Base-by-base conservation (phyloP, 2,888 invertebrate species). In the Tholera decimalis region DNA sequence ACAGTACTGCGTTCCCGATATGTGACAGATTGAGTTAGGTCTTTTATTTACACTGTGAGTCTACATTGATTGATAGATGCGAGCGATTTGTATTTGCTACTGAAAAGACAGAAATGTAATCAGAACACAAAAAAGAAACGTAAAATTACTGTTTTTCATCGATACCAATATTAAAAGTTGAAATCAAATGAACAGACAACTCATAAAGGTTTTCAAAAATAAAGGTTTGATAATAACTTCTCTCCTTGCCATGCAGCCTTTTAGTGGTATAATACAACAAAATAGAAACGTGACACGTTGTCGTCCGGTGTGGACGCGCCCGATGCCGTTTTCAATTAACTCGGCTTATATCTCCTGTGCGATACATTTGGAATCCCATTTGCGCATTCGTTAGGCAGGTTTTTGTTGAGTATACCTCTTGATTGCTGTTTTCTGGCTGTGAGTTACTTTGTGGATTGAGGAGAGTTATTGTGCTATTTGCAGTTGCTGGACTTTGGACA, bases 241-340 rank as follows among this genome's bases (percentile, higher is more conserved):
- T 20, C 50, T 68, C 20, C 50, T 43, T 60, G 54, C 50, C 59
- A 58, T 57, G 59, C 54, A 55, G 46, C 49, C 58, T 73, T 66
- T 74, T 59, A 43, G 35, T 41, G 41, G 43, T 47, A 76, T 73
- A 75, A 77, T 69, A 57, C 73, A 53, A 70, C 64, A 22, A 77
- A 80, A 80, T 68, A 73, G 54, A 62, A 58, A 39, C 47, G 55
- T 18, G n/a, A n/a, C 43, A 39, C 35, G 18, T 53, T 43, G 39
- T 51, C 46, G 49, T 15, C 43, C 63, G 49, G 37, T 33, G 63
- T n/a, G 51, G 66, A 24, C 37, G 57, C 51, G 60, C 76, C 79
- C 78, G 75, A 77, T 73, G 77, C 60, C 77, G 80, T 83, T 85
- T 86, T 85, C 79, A 84, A 87, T 87, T 86, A 85, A 77, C 77